These are phyloP conservation scores for Drosophila yooni DNA, from an alignment of 2,888 invertebrate species.

Conservation along the genomic window DNA sequence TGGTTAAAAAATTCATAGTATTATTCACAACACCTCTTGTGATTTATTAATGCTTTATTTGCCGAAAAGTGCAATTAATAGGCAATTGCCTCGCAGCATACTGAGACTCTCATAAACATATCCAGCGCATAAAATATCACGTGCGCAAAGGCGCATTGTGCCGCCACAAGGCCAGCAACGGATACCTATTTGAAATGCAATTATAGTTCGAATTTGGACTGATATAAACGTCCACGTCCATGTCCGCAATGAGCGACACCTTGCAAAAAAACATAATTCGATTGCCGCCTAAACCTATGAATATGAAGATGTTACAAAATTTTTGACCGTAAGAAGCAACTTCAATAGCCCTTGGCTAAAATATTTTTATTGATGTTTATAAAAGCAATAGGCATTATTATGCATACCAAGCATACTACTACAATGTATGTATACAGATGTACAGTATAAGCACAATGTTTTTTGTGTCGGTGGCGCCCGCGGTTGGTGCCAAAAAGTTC, in stretches of 20 bases:
- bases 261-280: constrained; percentile 54
- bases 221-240: constrained; percentile 37
- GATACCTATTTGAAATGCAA: constrained; percentile 70
- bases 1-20: neutral
- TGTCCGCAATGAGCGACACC: constrained; percentile 65
- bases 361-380: constrained; percentile 32
- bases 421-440: neutral
- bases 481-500: constrained; percentile 66
- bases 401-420: constrained; percentile 27
- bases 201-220: constrained; percentile 57
- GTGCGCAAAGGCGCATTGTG: constrained; percentile 55
- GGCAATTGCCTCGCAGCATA: constrained; percentile 21
- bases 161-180: constrained; percentile 58
- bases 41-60: constrained; percentile 23
- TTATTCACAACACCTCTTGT: neutral
- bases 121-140: constrained; percentile 60
- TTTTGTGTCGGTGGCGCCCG: constrained; percentile 49
- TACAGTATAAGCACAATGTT: constrained; percentile 4
- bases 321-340: constrained; percentile 23
- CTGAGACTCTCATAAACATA: constrained; percentile 56
- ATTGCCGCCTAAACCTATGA: constrained; percentile 33
- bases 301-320: constrained; percentile 38
- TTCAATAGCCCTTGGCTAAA: constrained; percentile 4
- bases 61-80: constrained; percentile 30
- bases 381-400: constrained; percentile 40